Base-by-base conservation (phyloP, 37 sponge, comb jelly and placozoan genomes). In the Lycopodina hypogea region DNA sequence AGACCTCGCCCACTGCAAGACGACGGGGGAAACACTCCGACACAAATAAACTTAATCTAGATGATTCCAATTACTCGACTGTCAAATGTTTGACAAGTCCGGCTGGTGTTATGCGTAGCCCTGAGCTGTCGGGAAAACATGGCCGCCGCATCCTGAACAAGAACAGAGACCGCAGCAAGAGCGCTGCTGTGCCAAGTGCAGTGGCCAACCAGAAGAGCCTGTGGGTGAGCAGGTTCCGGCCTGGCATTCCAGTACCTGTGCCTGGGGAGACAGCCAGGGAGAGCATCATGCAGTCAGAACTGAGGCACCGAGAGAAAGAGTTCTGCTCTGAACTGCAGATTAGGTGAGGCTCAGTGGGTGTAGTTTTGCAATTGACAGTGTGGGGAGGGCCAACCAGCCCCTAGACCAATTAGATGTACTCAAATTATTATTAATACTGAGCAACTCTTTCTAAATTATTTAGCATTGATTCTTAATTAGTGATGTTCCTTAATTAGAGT, bases 271-370 rank as follows among this genome's bases (percentile, higher is more conserved):
- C 74, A 1, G 66, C 67, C n/a, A 69, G 88, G 48, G 82, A 81
- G 77, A 78, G 88, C 61, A 67, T 87, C 50, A 75, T 87, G 56
- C 88, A 87, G 77, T 60, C 71, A 1, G 73, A 86, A 60, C 79
- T 90, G n/a, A 42, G 72, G 33, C 62, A 82, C 75, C 72, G 63
- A 33, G 81, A 86, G 79, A 38, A 74, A 35, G 79, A 78, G 50
- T 90, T 82, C 80, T 90, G 91, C 55, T 61, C 74, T 21, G 48
- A 41, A 42, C 52, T 66, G 51, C 4, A 51, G 56, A 45, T 80
- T 9, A 86, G 84, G 76, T 80, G 41, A 11, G 72, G 14, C 1
- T 62, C 6, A 45, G 58, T 42, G 50, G 35, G 71, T 26, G 71
- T n/a, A 9, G 42, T 26, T n/a, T 12, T 42, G n/a, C 41, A 23